These are phyloP conservation scores for Listronotus oregonensis DNA, from an alignment of 1,140 invertebrate species.

Conservation along the genomic window DNA sequence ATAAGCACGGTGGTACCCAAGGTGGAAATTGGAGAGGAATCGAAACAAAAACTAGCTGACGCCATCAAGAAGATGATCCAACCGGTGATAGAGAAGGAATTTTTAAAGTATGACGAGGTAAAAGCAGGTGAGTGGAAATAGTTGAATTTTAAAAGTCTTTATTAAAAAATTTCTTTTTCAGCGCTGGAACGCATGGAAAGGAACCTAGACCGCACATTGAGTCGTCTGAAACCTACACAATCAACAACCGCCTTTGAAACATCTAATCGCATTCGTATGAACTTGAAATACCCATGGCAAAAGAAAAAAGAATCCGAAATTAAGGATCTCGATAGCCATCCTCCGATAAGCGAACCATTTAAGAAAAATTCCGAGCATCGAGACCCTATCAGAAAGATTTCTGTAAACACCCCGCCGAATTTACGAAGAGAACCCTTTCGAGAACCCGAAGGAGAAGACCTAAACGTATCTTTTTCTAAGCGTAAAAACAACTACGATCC, in stretches of 20 bases:
- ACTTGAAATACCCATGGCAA: slow-evolving; percentile 21
- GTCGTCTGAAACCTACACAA: not conserved
- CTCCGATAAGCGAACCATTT: slow-evolving; percentile 3
- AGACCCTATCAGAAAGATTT: slow-evolving; percentile 6
- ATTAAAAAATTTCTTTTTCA: slow-evolving; percentile 18
- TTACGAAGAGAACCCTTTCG: not conserved
- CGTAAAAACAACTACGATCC: not conserved
- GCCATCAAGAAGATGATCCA: slow-evolving; percentile 29
- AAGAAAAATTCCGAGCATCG: not conserved
- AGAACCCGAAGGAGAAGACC: not conserved
- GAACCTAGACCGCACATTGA: slow-evolving; percentile 15
- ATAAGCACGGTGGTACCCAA: slow-evolving; percentile 5
- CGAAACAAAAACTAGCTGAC: slow-evolving; percentile 25
- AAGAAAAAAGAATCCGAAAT: slow-evolving; percentile 8
- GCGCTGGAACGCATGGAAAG: slow-evolving; percentile 33
- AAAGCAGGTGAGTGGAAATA: slow-evolving; percentile 25
- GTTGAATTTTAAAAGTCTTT: not conserved
- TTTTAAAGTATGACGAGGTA: slow-evolving; percentile 35
- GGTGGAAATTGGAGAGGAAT: slow-evolving; percentile 25
- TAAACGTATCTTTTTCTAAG: too few species aligned
- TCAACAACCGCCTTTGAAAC: not conserved
- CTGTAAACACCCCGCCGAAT: not conserved
- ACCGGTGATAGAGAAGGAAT: slow-evolving; percentile 35
- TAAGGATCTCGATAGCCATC: slow-evolving; percentile 11
- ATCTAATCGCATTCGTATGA: not conserved